Conservation (phyloP, 37 sponge, comb jelly and placozoan species). For the Axinella damicornis region DNA sequence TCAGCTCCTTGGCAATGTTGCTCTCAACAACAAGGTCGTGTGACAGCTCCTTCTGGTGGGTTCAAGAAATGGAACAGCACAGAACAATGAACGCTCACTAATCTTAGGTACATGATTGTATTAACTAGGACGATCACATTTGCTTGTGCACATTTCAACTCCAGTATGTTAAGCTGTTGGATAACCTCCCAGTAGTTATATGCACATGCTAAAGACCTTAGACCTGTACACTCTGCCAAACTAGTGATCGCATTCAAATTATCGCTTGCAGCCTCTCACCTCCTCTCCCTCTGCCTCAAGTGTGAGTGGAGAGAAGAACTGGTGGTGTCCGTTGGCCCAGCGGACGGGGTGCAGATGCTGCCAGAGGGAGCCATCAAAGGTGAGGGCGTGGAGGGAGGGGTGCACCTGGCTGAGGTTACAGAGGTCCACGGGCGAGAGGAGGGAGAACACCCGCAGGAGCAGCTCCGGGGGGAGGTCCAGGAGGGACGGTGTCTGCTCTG, state of each 20-base stretch:
- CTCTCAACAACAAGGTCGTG: conserved; percentile 28
- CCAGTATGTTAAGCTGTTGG: too few species aligned
- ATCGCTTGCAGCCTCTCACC: neutral
- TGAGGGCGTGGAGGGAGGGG: conserved; percentile 23
- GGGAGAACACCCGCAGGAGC: conserved; percentile 44
- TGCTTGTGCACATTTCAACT: too few species aligned
- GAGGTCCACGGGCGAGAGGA: conserved; percentile 75
- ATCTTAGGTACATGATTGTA: too few species aligned
- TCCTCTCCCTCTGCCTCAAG: neutral
- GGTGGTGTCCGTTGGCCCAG: conserved; percentile 56
- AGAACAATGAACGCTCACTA: too few species aligned
- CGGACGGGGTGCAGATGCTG: conserved; percentile 76
- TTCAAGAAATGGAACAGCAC: too few species aligned
- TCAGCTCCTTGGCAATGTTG: conserved; percentile 41
- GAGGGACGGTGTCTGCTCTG: neutral
- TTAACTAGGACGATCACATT: too few species aligned
- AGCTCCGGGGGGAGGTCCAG: conserved; percentile 73
- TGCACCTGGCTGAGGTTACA: conserved; percentile 41
- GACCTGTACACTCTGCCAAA: too few species aligned
- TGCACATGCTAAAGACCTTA: too few species aligned
- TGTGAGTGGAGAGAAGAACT: conserved; percentile 41
- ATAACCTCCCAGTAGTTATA: too few species aligned
- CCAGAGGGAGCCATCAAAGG: conserved; percentile 70
- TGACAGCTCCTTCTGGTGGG: neutral
- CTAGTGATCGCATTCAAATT: too few species aligned